phyloP scores from a whole-genome alignment of 2,113 vertebrate genomes.

The Acrocephalus arundinaceus region DNA sequence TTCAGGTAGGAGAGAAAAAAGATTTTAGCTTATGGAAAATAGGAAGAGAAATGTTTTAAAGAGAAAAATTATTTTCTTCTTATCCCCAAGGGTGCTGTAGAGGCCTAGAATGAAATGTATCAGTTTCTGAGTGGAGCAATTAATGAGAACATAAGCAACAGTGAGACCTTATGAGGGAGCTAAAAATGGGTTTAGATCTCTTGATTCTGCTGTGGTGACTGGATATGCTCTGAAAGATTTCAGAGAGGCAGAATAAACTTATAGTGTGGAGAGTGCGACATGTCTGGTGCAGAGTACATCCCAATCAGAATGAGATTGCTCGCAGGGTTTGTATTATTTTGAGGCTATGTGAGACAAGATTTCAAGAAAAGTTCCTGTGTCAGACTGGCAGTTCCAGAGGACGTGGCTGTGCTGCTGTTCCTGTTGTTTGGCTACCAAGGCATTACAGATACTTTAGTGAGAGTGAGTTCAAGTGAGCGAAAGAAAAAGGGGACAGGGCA shows the following conservation, averaged over 20 bases:
- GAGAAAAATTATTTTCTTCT: background rate
- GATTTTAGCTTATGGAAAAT: background rate
- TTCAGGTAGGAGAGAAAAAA: background rate
- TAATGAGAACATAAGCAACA: background rate
- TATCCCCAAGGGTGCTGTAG: background rate
- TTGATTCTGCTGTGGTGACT: background rate
- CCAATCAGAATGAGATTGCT: background rate
- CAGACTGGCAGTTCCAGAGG: background rate
- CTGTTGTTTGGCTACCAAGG: background rate
- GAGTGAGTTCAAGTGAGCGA: background rate
- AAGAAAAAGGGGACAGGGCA: background rate
- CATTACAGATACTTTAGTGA: background rate
- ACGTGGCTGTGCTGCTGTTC: background rate
- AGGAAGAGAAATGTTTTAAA: background rate
- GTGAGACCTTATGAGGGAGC: background rate
- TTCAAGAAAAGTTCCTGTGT: background rate
- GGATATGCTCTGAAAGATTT: background rate
- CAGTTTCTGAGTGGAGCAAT: background rate
- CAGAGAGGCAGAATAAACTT: background rate
- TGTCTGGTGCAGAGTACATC: background rate
- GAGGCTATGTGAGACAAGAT: background rate
- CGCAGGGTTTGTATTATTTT: background rate
- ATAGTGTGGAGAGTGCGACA: background rate
- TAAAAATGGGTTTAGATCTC: background rate
- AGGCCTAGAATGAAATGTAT: background rate